Evolutionary conservation across 1,140 invertebrate genomes (phyloP), one percentile per base, ranked within the genome.

Genomic region (Vanessa atalanta): DNA sequence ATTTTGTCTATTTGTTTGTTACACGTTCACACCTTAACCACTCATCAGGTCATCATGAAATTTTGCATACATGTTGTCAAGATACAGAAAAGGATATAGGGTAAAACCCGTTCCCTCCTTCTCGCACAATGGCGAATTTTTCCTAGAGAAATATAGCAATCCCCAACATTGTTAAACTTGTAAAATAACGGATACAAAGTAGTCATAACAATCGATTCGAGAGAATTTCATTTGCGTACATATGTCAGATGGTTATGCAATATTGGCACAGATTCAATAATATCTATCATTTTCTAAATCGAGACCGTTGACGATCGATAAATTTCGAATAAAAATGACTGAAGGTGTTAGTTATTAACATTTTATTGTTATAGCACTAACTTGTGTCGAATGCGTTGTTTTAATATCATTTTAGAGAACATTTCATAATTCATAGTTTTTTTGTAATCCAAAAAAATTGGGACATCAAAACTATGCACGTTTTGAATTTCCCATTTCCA

Each of bases 191-290:
- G 67, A 73, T 76, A 47, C 47, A 31, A 73, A 73, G 47, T 68
- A 78, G 74, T 68, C 78, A 79, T 76, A 78, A 80, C 72, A 80
- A 80, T 68, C 47, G 63, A 65, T 78, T 79, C 72, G 57, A 61
- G 65, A 65, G 72, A 81, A 72, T 75, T 73, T 75, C 64, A 53
- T 76, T 63, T 70, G 31, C 70, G 75, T 74, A 55, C 47, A 51
- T 70, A 47, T 57, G 75, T 73, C 47, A 66, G 75, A 72, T 76
- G 66, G 70, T 72, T 70, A 71, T 55, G 26, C 64, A 73, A 65
- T 76, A 72, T 82, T 78, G 73, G 80, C 78, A 73, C 60, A 31
- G 65, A 76, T 78, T 78, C 78, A 79, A 68, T 71, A 74, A 61
- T 71, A 73, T 75, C 20, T 75, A 76, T 76, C 57, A 75, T 78